Base-by-base conservation (phyloP, 2,113 vertebrate species). In the Mesocricetus auratus region DNA sequence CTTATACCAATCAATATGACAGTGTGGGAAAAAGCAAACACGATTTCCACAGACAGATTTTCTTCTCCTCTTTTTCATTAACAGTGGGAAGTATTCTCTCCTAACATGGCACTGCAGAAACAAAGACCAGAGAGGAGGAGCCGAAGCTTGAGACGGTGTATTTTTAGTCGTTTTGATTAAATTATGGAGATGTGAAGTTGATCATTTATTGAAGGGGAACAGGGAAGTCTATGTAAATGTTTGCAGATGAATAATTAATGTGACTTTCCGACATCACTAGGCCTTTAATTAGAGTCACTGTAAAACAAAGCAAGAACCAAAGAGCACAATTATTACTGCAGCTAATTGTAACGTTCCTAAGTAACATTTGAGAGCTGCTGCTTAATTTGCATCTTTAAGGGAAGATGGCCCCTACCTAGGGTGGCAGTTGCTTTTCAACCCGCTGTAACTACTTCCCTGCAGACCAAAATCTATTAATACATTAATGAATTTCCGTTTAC, bases 211-310 rank as follows among this genome's bases (percentile, higher is more conserved):
- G 98, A 98, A 98, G 97, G 93, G 96, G 98, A 98, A 98, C 69
- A 71, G 97, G 97, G 97, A 98, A 99, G 97, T 98, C 98, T 98
- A 98, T 98, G 98, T 98, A 99, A 98, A 99, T 98, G 98, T 99
- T 99, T 99, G 98, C 97, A 98, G 97, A 98, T 99, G 98, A 99
- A 99, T 99, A 98, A 99, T 99, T 98, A 98, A 99, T 98, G 98
- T 98, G 97, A 98, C 98, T 99, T 98, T 98, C 97, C 91, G 86
- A 97, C 98, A 98, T 98, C 98, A 98, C 96, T 98, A 98, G 98
- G 97, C 98, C 98, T 98, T 98, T 98, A 99, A 99, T 98, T 99
- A 99, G 98, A 98, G 98, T 95, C 97, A 98, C 98, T 98, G 97
- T 98, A 98, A 98, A 98, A 99, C 98, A 98, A 98, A 98, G 98